Percentiles rank a stretch among this genome's conserved stretches.
These are phyloP conservation scores for Sphenopsis melanotis DNA, from an alignment of 2,797 vertebrate genomes.

Conservation along the genomic window DNA sequence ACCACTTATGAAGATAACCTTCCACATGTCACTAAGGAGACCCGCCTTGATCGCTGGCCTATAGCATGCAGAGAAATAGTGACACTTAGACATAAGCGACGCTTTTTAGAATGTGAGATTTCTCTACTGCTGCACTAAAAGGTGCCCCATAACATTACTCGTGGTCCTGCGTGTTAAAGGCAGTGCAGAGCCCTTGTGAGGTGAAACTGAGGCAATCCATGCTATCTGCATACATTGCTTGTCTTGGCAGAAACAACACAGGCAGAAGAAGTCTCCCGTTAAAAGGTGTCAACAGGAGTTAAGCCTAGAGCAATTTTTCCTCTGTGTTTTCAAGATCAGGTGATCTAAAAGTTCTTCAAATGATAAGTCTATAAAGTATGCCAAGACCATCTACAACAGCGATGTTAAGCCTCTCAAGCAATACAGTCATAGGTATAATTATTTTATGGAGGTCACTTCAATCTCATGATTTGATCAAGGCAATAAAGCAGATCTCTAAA, in stretches of 20 bases:
- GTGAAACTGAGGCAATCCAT: neutral
- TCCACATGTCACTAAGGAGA: neutral
- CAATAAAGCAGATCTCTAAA: slow-evolving; percentile 4
- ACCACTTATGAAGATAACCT: slow-evolving; percentile 22
- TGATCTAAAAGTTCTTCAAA: neutral
- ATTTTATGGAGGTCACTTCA: neutral
- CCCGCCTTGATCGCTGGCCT: neutral
- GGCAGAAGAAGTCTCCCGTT: neutral
- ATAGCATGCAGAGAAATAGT: neutral
- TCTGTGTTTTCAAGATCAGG: neutral
- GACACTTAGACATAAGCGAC: neutral
- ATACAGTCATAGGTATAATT: neutral
- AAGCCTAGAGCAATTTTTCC: neutral
- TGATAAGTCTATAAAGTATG: neutral
- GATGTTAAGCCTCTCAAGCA: neutral
- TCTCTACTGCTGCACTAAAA: neutral
- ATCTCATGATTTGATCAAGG: neutral
- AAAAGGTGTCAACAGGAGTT: neutral
- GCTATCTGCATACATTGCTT: neutral
- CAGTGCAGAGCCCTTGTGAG: neutral
- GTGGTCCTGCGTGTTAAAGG: neutral
- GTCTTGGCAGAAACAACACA: slow-evolving; percentile 12
- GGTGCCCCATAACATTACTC: neutral
- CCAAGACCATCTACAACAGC: neutral
- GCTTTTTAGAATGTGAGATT: neutral